Evolutionary conservation across 2,113 vertebrate genomes (phyloP).

Genomic region (Heterotilapia buettikoferi): DNA sequence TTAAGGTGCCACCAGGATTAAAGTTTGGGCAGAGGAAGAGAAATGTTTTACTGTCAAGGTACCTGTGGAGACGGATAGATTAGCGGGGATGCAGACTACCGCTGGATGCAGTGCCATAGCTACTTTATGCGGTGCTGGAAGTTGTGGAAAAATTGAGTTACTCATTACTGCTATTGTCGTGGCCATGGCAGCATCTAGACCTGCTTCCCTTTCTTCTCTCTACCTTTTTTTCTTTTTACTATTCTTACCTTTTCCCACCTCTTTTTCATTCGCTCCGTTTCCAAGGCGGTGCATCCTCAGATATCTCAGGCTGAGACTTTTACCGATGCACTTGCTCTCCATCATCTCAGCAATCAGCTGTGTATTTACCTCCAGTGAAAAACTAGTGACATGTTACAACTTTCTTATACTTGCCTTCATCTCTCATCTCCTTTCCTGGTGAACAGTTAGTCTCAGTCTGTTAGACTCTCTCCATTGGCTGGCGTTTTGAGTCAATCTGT

Average conservation of each 20-base stretch:
- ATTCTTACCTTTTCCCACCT: not conserved
- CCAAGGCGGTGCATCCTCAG: not conserved
- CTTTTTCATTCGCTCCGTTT: not conserved
- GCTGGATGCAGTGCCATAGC: not conserved
- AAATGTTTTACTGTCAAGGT: not conserved
- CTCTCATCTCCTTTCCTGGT: not conserved
- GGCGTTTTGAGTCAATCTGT: not conserved
- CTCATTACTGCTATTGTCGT: not conserved
- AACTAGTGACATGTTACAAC: not conserved
- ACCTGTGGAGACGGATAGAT: accelerated
- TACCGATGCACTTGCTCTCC: not conserved
- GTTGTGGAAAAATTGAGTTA: not conserved
- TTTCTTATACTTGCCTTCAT: not conserved
- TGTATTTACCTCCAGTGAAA: not conserved
- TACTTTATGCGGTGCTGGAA: accelerated
- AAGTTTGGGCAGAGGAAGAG: not conserved
- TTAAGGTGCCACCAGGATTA: not conserved
- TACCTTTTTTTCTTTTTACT: not conserved
- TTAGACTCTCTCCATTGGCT: not conserved
- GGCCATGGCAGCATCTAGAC: not conserved
- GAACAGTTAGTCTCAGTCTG: not conserved
- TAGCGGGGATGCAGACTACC: not conserved
- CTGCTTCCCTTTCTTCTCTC: not conserved
- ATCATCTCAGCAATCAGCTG: not conserved
- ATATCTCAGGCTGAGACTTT: not conserved